These are phyloP conservation scores for Drosophila prosaltans DNA, from an alignment of 1,140 invertebrate species.

Conservation along the genomic window DNA sequence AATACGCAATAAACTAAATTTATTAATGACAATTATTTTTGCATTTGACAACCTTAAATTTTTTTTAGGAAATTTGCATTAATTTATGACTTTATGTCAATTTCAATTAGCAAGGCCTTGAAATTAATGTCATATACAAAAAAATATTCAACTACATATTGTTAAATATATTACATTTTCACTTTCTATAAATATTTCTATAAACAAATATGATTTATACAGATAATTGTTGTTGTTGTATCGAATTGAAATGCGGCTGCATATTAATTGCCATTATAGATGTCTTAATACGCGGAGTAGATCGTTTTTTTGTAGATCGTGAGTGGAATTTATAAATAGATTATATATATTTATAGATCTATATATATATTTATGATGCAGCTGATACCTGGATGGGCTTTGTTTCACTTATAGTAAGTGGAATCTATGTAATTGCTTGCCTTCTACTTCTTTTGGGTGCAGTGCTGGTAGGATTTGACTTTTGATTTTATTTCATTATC, in stretches of 20 bases:
- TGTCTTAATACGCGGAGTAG: constrained; percentile 54
- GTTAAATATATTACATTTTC: too few species aligned
- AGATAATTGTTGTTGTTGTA: constrained; percentile 59
- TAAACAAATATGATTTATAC: constrained; percentile 55
- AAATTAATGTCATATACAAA: neutral
- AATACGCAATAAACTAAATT: too few species aligned
- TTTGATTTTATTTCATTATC: neutral
- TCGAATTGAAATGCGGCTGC: constrained; percentile 54
- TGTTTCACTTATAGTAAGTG: constrained; percentile 39
- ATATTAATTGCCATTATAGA: constrained; percentile 61
- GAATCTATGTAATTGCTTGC: constrained; percentile 52
- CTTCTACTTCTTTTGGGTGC: constrained; percentile 50
- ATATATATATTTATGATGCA: neutral
- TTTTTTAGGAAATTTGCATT: too few species aligned
- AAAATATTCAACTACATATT: too few species aligned
- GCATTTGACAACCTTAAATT: too few species aligned
- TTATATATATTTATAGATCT: neutral
- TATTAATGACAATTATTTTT: too few species aligned
- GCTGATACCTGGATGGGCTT: constrained; percentile 43
- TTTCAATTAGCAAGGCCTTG: neutral
- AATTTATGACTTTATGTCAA: too few species aligned
- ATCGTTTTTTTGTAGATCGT: constrained; percentile 61
- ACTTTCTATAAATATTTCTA: neutral
- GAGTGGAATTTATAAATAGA: constrained; percentile 20
- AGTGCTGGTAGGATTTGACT: constrained; percentile 34